Conservation (phyloP, 2,113 vertebrate genomes). For the Xiphophorus maculatus region DNA sequence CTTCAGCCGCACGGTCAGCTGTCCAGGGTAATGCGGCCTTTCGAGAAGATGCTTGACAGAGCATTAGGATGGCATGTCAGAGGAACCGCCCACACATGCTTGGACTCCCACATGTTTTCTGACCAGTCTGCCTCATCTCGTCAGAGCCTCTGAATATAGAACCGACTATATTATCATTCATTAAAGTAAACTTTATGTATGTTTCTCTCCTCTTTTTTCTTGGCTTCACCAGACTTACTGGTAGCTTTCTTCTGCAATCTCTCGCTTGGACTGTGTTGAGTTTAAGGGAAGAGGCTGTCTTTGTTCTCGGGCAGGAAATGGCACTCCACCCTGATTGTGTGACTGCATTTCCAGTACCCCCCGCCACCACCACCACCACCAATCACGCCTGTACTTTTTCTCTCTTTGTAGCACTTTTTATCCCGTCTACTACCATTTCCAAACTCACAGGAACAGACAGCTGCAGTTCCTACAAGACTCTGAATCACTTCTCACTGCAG, state of each 20-base stretch:
- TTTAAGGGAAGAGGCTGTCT: slow-evolving; percentile 70
- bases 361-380: background rate
- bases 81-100: slow-evolving; percentile 9
- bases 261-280: slow-evolving; percentile 43
- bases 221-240: slow-evolving; percentile 1
- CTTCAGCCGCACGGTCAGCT: slow-evolving; percentile 58
- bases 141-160: slow-evolving; percentile 44
- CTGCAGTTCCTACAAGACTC: slow-evolving; percentile 44
- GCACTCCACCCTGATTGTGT: slow-evolving; percentile 52
- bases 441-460: slow-evolving; percentile 42
- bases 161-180: background rate
- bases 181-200: slow-evolving; percentile 15
- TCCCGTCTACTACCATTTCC: slow-evolving; percentile 43
- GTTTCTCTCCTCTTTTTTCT: slow-evolving; percentile 11
- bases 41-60: slow-evolving; percentile 17
- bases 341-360: slow-evolving; percentile 67
- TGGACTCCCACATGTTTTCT: slow-evolving; percentile 58
- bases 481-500: slow-evolving; percentile 45
- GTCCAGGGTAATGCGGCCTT: slow-evolving; percentile 38
- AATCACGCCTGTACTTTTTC: slow-evolving; percentile 51
- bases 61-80: slow-evolving; percentile 33
- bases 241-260: slow-evolving; percentile 21
- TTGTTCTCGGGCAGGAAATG: slow-evolving; percentile 66
- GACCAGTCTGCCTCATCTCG: slow-evolving; percentile 59
- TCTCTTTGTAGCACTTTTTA: slow-evolving; percentile 46